phyloP scores from a whole-genome alignment of 2,888 invertebrate genomes.

The Chydorus sphaericus region DNA sequence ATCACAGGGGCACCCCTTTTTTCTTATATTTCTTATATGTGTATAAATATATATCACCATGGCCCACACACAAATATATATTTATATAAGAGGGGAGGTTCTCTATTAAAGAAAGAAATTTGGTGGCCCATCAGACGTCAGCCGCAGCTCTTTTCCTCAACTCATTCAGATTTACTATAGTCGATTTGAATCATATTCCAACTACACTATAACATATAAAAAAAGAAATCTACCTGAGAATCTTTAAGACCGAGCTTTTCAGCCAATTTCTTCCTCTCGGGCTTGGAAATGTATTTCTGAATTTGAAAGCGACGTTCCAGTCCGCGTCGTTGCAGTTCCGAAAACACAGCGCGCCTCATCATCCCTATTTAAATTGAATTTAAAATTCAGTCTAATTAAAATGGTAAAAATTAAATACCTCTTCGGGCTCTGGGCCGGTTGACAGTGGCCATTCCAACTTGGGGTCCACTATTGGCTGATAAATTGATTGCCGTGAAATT shows the following conservation, averaged over 20 bases:
- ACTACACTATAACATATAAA: background rate
- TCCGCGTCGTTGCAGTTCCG: conserved; percentile 87
- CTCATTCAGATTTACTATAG: background rate
- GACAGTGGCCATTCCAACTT: background rate
- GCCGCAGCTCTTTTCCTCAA: background rate
- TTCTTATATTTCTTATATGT: too few relatives aligned
- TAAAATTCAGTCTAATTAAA: background rate
- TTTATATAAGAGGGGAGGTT: too few relatives aligned
- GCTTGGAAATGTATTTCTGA: conserved; percentile 97
- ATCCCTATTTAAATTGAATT: conserved; percentile 52
- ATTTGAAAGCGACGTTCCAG: conserved; percentile 89
- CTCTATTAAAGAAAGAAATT: background rate
- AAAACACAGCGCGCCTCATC: conserved; percentile 94
- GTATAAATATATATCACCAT: too few relatives aligned
- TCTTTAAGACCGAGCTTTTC: conserved; percentile 92
- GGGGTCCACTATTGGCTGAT: background rate
- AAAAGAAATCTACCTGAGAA: conserved; percentile 76
- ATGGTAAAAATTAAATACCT: background rate
- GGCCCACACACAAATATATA: too few relatives aligned
- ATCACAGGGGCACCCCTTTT: background rate
- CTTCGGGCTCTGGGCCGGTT: background rate
- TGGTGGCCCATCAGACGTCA: background rate
- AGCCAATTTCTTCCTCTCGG: conserved; percentile 91
- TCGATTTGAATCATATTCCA: background rate
- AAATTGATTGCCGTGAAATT: background rate